Evolutionary conservation across 2,888 invertebrate genomes (phyloP), one percentile per base, ranked within the genome.

Genomic region (Gymnocheta viridis): DNA sequence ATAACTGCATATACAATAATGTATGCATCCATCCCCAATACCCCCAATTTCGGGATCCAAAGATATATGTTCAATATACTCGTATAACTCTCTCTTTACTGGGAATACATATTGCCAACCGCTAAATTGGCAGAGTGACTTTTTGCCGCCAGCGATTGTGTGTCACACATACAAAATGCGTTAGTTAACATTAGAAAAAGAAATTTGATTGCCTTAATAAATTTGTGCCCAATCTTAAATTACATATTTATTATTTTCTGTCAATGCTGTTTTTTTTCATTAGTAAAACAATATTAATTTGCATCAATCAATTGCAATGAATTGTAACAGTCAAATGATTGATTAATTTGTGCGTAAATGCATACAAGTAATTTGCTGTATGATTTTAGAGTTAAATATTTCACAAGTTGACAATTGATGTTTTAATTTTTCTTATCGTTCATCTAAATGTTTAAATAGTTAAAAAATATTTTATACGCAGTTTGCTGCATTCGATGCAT

Each of bases 151-250:
- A 69, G 17, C 60, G 35, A 7, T 32, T 51, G 4, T 27, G 2
- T 27, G 19, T 17, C 24, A 29, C 22, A 32, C 56, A 14, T 3
- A 5, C 47, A 66, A 14, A 5, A 7, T 7, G 7, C 32, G 7
- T 73, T 27, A 9, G 47, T 58, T 44, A 54, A 44, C 14, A 49
- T 47, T 24, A n/a, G 14, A 58, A 19, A 58, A 47, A 67, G 35
- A 32, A 19, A 47, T 56, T 35, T 69, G 2, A 81, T 82, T 82
- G 60, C 24, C 58, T 73, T 78, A 81, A 84, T 84, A 56, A 81
- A 81, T 84, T 78, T 84, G 84, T 84, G 29, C 81, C 27, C 81
- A 78, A 81, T 84, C 64, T 44, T 6, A 47, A 49, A 56, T 41
- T 77, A 58, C 17, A 32, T 29, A 54, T 76, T 77, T 60, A 77